Evolutionary conservation across 2,113 vertebrate species (phyloP).

Genomic region (Camelus dromedarius): DNA sequence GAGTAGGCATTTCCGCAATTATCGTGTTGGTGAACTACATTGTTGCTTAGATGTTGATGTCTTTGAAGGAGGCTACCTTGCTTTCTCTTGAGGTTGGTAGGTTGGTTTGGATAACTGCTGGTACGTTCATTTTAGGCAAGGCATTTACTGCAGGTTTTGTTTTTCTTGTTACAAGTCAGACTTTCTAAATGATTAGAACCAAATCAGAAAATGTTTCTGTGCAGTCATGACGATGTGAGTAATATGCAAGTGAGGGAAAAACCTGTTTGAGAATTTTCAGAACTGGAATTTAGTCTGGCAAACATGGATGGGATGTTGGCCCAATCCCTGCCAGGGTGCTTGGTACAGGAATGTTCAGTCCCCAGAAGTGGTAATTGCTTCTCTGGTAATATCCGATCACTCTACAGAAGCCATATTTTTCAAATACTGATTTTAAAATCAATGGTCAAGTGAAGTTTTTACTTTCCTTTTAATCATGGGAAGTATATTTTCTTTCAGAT

Average conservation of each 20-base stretch:
- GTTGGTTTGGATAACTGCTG: neutral
- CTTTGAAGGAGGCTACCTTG: neutral
- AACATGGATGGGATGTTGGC: neutral
- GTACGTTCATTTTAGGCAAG: slow-evolving; percentile 15
- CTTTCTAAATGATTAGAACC: slow-evolving; percentile 2
- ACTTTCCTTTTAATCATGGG: neutral
- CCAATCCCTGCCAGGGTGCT: neutral
- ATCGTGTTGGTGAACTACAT: neutral
- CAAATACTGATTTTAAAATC: slow-evolving; percentile 22
- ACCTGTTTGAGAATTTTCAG: neutral
- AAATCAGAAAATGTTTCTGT: slow-evolving; percentile 4
- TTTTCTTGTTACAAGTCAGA: neutral
- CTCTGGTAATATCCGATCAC: neutral
- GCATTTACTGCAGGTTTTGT: neutral
- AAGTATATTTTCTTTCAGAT: neutral
- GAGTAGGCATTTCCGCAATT: slow-evolving; percentile 54
- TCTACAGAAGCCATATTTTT: neutral
- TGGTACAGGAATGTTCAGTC: neutral
- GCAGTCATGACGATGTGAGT: neutral
- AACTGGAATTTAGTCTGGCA: neutral
- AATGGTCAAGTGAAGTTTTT: neutral
- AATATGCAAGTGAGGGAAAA: neutral
- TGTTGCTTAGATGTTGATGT: neutral
- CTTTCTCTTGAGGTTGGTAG: neutral
- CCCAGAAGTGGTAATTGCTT: neutral